A percentile compares a stretch with the other conserved stretches of the same genome.
Evolutionary conservation across 2,113 vertebrate species (phyloP).

Genomic region (Psittacula cyanocephala): DNA sequence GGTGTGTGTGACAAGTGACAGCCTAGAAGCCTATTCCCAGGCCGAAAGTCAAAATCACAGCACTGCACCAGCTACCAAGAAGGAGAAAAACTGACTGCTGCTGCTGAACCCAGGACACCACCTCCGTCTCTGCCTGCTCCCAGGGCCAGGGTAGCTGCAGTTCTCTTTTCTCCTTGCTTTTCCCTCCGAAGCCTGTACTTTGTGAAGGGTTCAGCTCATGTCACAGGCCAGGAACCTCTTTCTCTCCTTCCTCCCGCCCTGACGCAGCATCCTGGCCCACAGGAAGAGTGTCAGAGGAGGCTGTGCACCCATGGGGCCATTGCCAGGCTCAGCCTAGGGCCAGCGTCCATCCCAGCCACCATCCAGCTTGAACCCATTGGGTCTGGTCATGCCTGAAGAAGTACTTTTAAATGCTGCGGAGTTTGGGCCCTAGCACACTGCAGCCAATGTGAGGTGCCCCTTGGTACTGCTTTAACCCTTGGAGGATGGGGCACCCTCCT

Average conservation of each 20-base stretch:
- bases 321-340: background rate
- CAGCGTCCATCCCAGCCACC: background rate
- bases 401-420: background rate
- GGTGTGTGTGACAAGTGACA: background rate
- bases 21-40: background rate
- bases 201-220: background rate
- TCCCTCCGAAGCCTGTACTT: background rate
- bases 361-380: background rate
- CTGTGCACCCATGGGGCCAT: rapidly evolving
- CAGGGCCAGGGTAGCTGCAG: background rate
- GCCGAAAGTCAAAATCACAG: no score
- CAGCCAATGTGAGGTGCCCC: background rate
- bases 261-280: background rate
- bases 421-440: background rate
- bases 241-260: background rate
- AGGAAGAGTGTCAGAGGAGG: background rate
- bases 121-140: rapidly evolving
- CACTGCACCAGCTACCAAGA: no score
- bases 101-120: no score
- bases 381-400: background rate
- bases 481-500: background rate
- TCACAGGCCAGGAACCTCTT: background rate
- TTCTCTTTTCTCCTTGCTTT: background rate
- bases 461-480: background rate
- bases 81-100: no score